Base-by-base conservation (phyloP, 2,113 vertebrate species). In the Anas platyrhynchos region DNA sequence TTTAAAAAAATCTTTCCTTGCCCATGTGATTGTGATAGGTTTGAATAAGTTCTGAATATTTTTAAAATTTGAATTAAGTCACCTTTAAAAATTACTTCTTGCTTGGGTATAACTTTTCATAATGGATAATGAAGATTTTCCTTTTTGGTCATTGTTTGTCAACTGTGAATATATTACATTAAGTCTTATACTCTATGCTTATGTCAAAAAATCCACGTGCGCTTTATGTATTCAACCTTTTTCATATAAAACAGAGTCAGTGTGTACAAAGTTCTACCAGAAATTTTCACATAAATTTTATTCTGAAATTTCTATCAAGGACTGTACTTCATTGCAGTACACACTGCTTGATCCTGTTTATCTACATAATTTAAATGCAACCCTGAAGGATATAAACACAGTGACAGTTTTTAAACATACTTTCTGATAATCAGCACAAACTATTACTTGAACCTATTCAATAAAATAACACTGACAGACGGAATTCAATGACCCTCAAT, bases 401-500 rank as follows among this genome's bases (percentile, higher is more conserved):
- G 86, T 81, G 84, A 88, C 87, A 96, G 86, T 77, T 96, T 78
- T 92, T 86, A 71, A 93, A 88, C 66, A 91, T 77, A 72, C 52
- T 89, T 91, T 89, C 73, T 72, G 78, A 91, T 95, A 92, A 96
- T 95, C 95, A 94, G 89, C 84, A 83, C 63, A 86, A 94, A 93
- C 82, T 96, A 91, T 86, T 95, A 82, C 73, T 95, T 91, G 81
- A 92, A 77, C 79, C 67, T 72, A 80, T 94, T 89, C 78, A 88
- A 55, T 76, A 90, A 69, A 76, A 80, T 86, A 93, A 93, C 94
- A 77, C 55, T 80, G 95, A 55, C 87, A 96, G 83, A 94, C 58
- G 66, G 92, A 83, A 96, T 96, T 92, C 89, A 91, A 75, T 93
- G 94, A 91, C 85, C 94, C 95, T 94, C 91, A 86, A 44, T 94